These are phyloP conservation scores for Atrichornis clamosus DNA, from an alignment of 2,113 vertebrate genomes.

Conservation along the genomic window DNA sequence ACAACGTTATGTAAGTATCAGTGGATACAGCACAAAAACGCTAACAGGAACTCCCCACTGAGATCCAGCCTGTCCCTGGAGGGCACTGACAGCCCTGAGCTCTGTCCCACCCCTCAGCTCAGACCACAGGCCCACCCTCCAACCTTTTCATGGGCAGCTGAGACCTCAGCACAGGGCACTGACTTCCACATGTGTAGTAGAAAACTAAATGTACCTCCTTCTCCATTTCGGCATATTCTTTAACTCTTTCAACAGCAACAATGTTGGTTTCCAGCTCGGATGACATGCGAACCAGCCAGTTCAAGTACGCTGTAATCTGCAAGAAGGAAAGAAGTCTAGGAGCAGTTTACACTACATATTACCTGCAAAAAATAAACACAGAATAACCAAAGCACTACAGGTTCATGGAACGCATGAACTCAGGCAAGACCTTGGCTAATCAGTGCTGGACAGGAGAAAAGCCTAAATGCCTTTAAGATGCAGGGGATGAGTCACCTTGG, in stretches of 20 bases:
- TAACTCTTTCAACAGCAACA: conserved; percentile 92
- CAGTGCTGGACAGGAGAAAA: neutral
- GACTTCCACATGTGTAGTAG: neutral
- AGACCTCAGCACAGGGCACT: neutral
- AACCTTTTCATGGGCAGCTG: neutral
- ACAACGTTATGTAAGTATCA: neutral
- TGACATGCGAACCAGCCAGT: conserved; percentile 96
- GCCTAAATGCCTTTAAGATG: neutral
- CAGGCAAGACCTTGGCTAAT: neutral
- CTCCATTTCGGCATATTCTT: conserved; percentile 86
- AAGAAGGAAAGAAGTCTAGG: neutral
- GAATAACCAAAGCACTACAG: neutral
- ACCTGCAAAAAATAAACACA: neutral
- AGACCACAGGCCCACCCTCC: neutral
- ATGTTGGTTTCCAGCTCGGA: conserved; percentile 96
- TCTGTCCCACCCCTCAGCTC: neutral
- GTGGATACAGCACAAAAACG: neutral
- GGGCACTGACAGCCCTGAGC: neutral
- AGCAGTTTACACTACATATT: neutral
- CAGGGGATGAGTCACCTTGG: neutral
- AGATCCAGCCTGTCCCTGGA: neutral
- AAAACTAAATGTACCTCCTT: conserved; percentile 81
- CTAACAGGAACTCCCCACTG: neutral
- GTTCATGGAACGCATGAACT: neutral
- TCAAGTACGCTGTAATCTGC: conserved; percentile 89